Conservation (phyloP, 2,888 invertebrate species). For the Ganaspis brasiliensis region DNA sequence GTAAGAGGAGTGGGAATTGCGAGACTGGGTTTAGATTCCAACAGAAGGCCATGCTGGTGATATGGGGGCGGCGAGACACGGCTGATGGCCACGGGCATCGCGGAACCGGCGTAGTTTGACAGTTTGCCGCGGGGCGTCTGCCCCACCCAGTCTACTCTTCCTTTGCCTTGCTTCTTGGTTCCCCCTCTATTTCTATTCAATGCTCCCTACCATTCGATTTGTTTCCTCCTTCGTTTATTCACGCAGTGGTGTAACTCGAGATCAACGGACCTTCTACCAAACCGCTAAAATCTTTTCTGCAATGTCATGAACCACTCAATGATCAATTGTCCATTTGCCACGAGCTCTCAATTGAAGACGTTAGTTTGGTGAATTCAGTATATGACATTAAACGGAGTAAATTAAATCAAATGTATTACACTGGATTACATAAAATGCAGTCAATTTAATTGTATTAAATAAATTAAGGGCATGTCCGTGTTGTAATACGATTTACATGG, state of each 20-base stretch:
- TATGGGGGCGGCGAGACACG: slow-evolving; percentile 43
- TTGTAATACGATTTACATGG: no score
- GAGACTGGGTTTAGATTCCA: slow-evolving; percentile 37
- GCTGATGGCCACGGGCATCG: slow-evolving; percentile 68
- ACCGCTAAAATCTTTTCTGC: background rate
- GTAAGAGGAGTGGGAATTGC: slow-evolving; percentile 34
- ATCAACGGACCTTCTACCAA: background rate
- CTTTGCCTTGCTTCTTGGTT: slow-evolving; percentile 55
- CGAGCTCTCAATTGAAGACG: no score
- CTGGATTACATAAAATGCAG: no score
- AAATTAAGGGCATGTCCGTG: no score
- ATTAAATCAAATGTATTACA: no score
- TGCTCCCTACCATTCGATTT: background rate
- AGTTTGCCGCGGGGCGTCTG: slow-evolving; percentile 80
- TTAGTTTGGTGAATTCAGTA: no score
- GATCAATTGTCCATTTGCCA: no score
- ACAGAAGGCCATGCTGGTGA: slow-evolving; percentile 42
- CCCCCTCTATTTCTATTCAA: background rate
- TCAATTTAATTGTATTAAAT: no score
- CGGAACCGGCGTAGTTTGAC: slow-evolving; percentile 79
- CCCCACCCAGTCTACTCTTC: slow-evolving; percentile 74
- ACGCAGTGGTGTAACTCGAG: background rate
- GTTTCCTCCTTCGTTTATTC: background rate
- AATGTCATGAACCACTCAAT: background rate
- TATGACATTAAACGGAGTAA: no score